Evolutionary conservation across 2,113 vertebrate genomes (phyloP).

Genomic region (Rissa tridactyla): DNA sequence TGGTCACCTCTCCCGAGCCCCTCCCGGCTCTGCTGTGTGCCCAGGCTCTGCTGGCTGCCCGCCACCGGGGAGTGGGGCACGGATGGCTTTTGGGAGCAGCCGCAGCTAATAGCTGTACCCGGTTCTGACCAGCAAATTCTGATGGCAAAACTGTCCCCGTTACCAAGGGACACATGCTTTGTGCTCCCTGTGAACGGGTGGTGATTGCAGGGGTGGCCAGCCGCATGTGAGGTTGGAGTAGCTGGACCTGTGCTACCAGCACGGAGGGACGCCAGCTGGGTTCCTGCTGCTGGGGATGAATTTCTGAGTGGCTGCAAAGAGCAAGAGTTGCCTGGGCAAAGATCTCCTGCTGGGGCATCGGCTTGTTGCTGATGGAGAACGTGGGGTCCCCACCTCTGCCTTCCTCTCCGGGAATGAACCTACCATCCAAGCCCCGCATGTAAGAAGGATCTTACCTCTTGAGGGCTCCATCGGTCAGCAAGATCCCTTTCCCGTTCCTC

Average conservation of each 20-base stretch:
- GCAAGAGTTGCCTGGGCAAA: background rate
- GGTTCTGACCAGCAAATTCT: background rate
- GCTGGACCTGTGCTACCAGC: background rate
- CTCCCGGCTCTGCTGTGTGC: background rate
- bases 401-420: background rate
- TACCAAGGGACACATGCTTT: background rate
- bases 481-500: conserved; percentile 38
- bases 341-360: background rate
- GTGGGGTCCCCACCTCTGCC: background rate
- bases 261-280: accelerated
- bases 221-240: background rate
- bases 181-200: background rate
- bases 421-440: accelerated
- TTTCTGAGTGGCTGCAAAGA: background rate
- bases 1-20: accelerated
- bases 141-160: background rate
- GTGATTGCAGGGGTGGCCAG: background rate
- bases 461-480: background rate
- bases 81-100: background rate
- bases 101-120: background rate
- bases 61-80: accelerated
- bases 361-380: accelerated
- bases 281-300: background rate
- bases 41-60: background rate
- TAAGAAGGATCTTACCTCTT: conserved; percentile 66